These are phyloP conservation scores for Austrofundulus limnaeus DNA, from an alignment of 2,113 vertebrate species.

Conservation along the genomic window DNA sequence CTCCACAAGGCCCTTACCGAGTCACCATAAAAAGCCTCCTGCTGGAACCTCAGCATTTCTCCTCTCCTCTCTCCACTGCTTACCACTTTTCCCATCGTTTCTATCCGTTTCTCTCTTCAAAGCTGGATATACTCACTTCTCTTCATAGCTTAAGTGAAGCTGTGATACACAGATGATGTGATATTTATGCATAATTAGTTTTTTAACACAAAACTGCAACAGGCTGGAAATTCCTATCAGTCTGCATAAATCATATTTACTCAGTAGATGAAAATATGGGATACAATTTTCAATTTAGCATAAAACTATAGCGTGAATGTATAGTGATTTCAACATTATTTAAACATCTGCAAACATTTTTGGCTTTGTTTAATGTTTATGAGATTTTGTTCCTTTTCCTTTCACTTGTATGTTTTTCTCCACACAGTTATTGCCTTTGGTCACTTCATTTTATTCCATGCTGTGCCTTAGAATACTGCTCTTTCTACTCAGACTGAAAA, in stretches of 20 bases:
- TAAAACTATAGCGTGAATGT: too few species aligned
- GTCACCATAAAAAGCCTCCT: slow-evolving; percentile 41
- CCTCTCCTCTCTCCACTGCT: neutral
- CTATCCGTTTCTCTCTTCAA: neutral
- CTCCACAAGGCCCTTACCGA: slow-evolving; percentile 61
- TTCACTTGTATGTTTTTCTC: neutral
- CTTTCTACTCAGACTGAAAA: too few species aligned
- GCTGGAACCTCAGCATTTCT: slow-evolving; percentile 24
- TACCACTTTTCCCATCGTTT: slow-evolving; percentile 6
- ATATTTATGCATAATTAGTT: neutral
- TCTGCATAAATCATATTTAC: neutral
- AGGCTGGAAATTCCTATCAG: neutral
- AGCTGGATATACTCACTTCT: neutral
- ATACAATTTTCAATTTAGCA: neutral
- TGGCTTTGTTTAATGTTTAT: too few species aligned
- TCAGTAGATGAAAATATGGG: neutral
- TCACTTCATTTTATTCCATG: slow-evolving; percentile 23
- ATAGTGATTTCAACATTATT: too few species aligned
- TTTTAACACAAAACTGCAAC: neutral
- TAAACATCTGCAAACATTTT: too few species aligned
- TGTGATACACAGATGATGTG: neutral
- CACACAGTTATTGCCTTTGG: neutral
- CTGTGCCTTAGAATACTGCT: slow-evolving; percentile 9
- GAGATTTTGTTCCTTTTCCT: too few species aligned
- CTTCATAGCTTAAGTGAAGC: neutral